Conservation (phyloP, 2,113 vertebrate genomes). For the Amphilophus citrinellus region DNA sequence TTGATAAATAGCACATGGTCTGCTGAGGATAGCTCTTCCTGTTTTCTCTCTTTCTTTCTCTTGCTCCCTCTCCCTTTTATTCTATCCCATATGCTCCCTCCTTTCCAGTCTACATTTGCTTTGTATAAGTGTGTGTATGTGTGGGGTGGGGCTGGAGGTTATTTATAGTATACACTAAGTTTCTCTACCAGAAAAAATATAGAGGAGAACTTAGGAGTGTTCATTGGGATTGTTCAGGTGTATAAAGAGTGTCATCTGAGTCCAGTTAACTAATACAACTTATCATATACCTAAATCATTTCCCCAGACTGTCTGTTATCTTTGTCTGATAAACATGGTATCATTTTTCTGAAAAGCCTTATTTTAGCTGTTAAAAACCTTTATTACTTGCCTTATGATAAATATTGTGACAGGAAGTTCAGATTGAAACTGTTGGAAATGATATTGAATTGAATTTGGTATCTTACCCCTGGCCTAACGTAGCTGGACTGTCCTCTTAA, state of each 20-base stretch:
- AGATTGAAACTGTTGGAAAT: too few species aligned
- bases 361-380: too few species aligned
- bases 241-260: not conserved
- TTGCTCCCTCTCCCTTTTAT: conserved; percentile 1
- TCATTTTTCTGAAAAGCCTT: too few species aligned
- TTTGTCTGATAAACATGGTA: too few species aligned
- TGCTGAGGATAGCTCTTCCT: conserved; percentile 69
- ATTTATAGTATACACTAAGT: not conserved
- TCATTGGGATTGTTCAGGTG: not conserved
- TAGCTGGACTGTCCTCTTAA: not conserved
- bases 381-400: too few species aligned
- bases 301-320: too few species aligned
- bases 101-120: conserved; percentile 3
- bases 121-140: conserved; percentile 9
- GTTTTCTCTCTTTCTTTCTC: conserved; percentile 46
- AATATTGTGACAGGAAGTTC: too few species aligned
- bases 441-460: not conserved
- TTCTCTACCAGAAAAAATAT: not conserved
- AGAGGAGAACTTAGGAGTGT: not conserved
- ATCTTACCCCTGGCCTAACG: too few species aligned
- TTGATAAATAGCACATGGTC: conserved; percentile 84
- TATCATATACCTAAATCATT: too few species aligned
- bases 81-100: conserved; percentile 8
- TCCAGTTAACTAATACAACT: not conserved
- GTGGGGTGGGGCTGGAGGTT: not conserved